Percentiles rank a stretch among this genome's conserved stretches.
Evolutionary conservation across 2,888 invertebrate genomes (phyloP).

Genomic region (Prosapia bicincta): DNA sequence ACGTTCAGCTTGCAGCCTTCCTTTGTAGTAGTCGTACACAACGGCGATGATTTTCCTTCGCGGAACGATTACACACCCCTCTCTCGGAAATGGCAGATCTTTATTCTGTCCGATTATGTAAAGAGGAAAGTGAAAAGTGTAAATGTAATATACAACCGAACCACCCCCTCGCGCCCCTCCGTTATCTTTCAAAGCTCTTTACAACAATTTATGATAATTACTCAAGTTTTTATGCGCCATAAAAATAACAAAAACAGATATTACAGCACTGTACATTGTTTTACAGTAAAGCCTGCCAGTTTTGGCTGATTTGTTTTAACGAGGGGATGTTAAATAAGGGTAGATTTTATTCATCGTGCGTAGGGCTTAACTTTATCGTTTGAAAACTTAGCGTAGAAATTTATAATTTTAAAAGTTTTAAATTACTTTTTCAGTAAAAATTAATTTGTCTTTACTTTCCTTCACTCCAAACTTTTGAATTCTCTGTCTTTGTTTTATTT

Average conservation of each 20-base stretch:
- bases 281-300: not conserved
- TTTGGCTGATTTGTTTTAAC: not conserved
- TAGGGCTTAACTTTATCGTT: too few species aligned
- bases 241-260: not conserved
- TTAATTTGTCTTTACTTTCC: too few species aligned
- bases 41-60: constrained; percentile 23
- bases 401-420: too few species aligned
- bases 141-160: not conserved
- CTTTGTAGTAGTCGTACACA: constrained; percentile 8
- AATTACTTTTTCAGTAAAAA: too few species aligned
- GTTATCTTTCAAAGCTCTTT: not conserved
- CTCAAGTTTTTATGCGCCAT: not conserved
- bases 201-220: not conserved
- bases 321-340: not conserved
- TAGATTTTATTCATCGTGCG: not conserved
- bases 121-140: constrained; percentile 6
- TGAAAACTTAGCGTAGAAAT: too few species aligned
- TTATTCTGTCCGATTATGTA: not conserved
- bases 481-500: too few species aligned
- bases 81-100: not conserved
- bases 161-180: not conserved
- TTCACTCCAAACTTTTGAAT: too few species aligned
- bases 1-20: constrained; percentile 3
- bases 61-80: constrained; percentile 18
- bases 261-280: not conserved